Evolutionary conservation across 2,797 vertebrate species (phyloP).

Genomic region (Enteromius argenteus): DNA sequence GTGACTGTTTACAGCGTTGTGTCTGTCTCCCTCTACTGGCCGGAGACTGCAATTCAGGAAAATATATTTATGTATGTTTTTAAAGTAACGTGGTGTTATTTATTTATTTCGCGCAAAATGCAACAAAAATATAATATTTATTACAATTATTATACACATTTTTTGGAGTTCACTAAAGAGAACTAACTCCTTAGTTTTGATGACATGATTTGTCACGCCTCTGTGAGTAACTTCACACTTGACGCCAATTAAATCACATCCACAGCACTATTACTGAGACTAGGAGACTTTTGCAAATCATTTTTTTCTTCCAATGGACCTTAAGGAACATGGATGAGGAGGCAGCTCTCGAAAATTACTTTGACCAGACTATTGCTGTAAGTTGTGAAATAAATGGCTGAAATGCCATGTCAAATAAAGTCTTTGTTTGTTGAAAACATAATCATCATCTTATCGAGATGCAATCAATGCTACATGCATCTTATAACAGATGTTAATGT

Average conservation of each 20-base stretch:
- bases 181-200: background rate
- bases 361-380: conserved; percentile 84
- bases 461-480: background rate
- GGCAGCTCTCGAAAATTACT: conserved; percentile 79
- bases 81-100: background rate
- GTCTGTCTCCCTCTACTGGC: conserved; percentile 63
- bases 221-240: conserved; percentile 43
- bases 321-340: conserved; percentile 76
- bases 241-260: conserved; percentile 46
- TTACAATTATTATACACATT: too few relatives aligned
- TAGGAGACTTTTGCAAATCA: background rate
- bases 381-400: conserved; percentile 57
- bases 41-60: conserved; percentile 47
- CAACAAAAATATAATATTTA: background rate
- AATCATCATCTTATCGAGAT: background rate
- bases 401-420: background rate
- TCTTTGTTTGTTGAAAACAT: background rate
- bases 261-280: background rate
- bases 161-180: background rate
- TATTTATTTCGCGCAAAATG: too few relatives aligned
- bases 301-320: conserved; percentile 9
- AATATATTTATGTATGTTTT: background rate
- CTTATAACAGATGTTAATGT: background rate
- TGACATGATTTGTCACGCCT: background rate
- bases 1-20: background rate